Conservation (phyloP, 2,888 invertebrate genomes). For the Eumacrocentrus americanus region DNA sequence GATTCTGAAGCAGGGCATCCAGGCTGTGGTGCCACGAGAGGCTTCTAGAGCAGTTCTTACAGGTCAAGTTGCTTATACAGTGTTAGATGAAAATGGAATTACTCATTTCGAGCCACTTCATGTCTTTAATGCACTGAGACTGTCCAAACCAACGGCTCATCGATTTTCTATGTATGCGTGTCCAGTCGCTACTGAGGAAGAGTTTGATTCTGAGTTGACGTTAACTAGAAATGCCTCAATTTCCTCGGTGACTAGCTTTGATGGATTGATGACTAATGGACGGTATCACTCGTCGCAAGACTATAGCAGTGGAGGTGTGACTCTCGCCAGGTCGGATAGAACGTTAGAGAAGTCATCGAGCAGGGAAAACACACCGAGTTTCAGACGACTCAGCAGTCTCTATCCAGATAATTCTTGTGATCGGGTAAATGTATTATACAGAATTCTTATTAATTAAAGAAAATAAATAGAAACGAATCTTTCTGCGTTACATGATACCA, state of each 20-base stretch:
- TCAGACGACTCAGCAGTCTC: conserved; percentile 63
- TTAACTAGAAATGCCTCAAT: conserved; percentile 48
- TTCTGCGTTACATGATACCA: conserved; percentile 33
- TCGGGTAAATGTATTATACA: conserved; percentile 48
- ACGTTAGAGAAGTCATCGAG: conserved; percentile 52
- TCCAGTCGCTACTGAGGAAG: conserved; percentile 65
- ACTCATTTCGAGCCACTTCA: conserved; percentile 78
- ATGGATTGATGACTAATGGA: conserved; percentile 58
- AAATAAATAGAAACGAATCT: neutral
- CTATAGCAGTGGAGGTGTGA: conserved; percentile 42
- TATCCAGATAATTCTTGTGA: conserved; percentile 45
- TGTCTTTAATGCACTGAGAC: conserved; percentile 73
- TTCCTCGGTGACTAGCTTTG: conserved; percentile 59
- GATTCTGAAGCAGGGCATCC: conserved; percentile 75
- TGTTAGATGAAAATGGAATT: conserved; percentile 78
- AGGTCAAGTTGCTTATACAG: conserved; percentile 77
- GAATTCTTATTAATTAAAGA: neutral
- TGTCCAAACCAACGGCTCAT: conserved; percentile 70
- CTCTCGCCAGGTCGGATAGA: conserved; percentile 47
- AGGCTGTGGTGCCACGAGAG: conserved; percentile 79
- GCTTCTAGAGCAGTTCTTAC: conserved; percentile 75
- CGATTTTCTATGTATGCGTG: conserved; percentile 73
- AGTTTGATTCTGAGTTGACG: conserved; percentile 56
- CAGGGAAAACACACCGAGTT: conserved; percentile 66
- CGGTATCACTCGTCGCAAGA: conserved; percentile 40